phyloP scores from a whole-genome alignment of 2,113 vertebrate genomes.

The Hiodon tergisus region DNA sequence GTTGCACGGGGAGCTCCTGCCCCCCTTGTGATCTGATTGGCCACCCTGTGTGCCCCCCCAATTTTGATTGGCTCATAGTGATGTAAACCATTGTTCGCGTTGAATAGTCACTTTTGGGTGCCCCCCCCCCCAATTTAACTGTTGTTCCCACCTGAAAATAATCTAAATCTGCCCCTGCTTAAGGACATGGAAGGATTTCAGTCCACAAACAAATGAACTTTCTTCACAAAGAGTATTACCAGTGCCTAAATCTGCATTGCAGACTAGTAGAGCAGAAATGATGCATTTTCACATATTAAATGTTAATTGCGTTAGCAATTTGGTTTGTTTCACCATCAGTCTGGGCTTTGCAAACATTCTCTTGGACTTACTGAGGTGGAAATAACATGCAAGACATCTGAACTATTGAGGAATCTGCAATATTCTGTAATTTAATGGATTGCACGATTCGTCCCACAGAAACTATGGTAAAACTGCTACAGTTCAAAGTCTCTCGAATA shows the following conservation, averaged over 20 bases:
- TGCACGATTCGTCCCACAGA: not conserved
- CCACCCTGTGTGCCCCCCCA: too few relatives aligned
- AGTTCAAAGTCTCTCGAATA: constrained; percentile 33
- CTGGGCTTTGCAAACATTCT: not conserved
- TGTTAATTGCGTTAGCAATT: not conserved
- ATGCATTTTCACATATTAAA: not conserved
- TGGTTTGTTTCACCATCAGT: not conserved
- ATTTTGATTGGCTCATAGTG: too few relatives aligned
- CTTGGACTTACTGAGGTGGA: not conserved
- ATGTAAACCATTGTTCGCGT: too few relatives aligned
- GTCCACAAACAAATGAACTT: constrained; percentile 3
- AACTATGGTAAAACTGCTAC: not conserved
- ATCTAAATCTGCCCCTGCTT: too few relatives aligned
- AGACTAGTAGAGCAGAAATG: not conserved
- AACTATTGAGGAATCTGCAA: not conserved
- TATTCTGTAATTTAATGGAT: not conserved
- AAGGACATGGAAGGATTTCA: too few relatives aligned
- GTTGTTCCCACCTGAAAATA: too few relatives aligned
- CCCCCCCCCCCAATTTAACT: too few relatives aligned
- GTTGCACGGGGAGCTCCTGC: too few relatives aligned
- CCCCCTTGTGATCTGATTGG: too few relatives aligned
- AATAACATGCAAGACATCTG: not conserved
- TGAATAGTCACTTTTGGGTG: too few relatives aligned
- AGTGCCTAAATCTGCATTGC: not conserved
- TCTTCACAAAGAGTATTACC: constrained; percentile 3